Conservation (phyloP, 2,797 vertebrate genomes). For the Halcyon leucocephala region DNA sequence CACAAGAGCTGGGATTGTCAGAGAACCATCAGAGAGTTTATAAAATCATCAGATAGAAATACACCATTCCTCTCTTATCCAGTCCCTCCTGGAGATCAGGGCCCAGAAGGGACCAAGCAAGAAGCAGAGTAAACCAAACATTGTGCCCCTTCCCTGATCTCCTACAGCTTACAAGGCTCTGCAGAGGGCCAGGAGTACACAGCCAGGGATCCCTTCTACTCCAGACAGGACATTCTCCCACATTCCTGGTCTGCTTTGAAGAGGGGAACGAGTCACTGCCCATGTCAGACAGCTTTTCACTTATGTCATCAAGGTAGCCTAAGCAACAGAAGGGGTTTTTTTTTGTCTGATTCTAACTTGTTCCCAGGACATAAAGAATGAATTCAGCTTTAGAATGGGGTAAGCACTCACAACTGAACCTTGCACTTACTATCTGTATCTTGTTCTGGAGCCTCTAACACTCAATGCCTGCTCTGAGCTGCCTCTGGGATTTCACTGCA, state of each 20-base stretch:
- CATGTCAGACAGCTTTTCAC: neutral
- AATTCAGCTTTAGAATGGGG: neutral
- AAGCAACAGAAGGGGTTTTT: neutral
- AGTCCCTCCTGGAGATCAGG: neutral
- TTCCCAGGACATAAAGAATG: neutral
- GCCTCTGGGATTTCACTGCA: neutral
- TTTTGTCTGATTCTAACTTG: neutral
- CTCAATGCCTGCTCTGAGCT: neutral
- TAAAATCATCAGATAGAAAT: neutral
- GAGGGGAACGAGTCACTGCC: neutral
- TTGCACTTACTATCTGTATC: neutral
- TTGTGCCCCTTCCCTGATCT: neutral
- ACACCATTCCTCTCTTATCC: neutral
- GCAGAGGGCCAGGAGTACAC: neutral
- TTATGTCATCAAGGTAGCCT: neutral
- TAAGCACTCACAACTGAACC: neutral
- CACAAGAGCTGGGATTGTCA: neutral
- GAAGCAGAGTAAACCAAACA: neutral
- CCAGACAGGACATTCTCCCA: neutral
- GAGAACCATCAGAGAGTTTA: neutral
- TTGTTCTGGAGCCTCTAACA: neutral
- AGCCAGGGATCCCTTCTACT: neutral
- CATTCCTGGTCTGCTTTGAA: neutral
- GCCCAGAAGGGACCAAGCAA: neutral
- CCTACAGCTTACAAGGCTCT: neutral